phyloP scores from a whole-genome alignment of 2,797 vertebrate genomes.

The Echiichthys vipera region DNA sequence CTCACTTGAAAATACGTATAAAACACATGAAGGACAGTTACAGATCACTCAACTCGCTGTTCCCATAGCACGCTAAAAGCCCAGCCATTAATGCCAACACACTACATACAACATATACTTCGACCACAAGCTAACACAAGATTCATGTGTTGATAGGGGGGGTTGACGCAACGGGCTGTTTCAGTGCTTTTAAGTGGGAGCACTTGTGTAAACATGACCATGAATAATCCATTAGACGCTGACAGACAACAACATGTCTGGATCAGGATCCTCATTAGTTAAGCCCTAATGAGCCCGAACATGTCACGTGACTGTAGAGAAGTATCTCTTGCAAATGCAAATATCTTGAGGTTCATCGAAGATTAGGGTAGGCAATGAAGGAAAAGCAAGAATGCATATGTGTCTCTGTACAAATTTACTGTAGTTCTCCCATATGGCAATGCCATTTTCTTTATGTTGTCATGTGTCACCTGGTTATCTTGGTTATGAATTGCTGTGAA shows the following conservation, averaged over 20 bases:
- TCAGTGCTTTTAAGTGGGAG: slow-evolving; percentile 46
- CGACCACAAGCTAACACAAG: slow-evolving; percentile 15
- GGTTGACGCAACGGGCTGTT: slow-evolving; percentile 24
- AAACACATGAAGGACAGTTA: slow-evolving; percentile 21
- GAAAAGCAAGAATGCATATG: not conserved
- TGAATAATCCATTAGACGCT: slow-evolving; percentile 62
- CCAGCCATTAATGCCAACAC: slow-evolving; percentile 35
- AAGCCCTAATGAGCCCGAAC: slow-evolving; percentile 19
- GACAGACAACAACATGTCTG: slow-evolving; percentile 35
- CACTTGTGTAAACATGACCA: slow-evolving; percentile 60
- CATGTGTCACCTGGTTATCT: not conserved
- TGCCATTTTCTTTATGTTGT: not conserved
- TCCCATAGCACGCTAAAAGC: slow-evolving; percentile 45
- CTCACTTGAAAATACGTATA: not conserved
- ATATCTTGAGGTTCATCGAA: not conserved
- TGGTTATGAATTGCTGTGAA: not conserved
- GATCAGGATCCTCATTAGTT: slow-evolving; percentile 32
- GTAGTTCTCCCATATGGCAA: not conserved
- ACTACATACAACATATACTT: slow-evolving; percentile 28
- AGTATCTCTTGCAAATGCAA: slow-evolving; percentile 2
- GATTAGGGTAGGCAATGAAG: slow-evolving; percentile 14
- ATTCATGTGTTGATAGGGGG: slow-evolving; percentile 39
- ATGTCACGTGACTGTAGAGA: not conserved
- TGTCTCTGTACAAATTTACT: not conserved
- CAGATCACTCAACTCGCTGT: not conserved